A percentile compares a stretch with the other conserved stretches of the same genome.
Evolutionary conservation across 2,113 vertebrate genomes (phyloP).

Genomic region (Sinocyclocheilus anshuiensis): DNA sequence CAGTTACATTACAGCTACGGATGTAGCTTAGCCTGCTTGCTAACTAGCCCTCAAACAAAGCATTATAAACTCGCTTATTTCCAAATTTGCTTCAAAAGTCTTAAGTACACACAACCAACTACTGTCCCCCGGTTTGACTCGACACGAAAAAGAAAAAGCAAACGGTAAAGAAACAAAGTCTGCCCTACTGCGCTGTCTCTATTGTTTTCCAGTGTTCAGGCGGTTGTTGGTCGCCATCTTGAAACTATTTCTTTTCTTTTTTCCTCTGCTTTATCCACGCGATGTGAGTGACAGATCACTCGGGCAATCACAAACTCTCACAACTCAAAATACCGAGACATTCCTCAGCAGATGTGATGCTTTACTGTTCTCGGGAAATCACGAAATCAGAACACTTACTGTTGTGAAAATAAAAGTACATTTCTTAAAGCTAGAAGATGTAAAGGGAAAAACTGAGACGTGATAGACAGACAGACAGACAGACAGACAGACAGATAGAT

Average conservation of each 20-base stretch:
- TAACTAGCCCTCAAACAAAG: slow-evolving; percentile 62
- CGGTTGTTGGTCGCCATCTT: slow-evolving; percentile 89
- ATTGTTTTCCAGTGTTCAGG: slow-evolving; percentile 88
- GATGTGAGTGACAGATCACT: slow-evolving; percentile 54
- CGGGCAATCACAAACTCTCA: slow-evolving; percentile 55
- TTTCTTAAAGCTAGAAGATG: too few species aligned
- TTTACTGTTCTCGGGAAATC: background rate
- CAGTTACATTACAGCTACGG: slow-evolving; percentile 54
- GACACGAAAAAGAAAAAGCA: slow-evolving; percentile 24
- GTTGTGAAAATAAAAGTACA: background rate
- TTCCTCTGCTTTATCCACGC: slow-evolving; percentile 44
- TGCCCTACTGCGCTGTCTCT: slow-evolving; percentile 73
- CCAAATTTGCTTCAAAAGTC: slow-evolving; percentile 16
- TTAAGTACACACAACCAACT: slow-evolving; percentile 32
- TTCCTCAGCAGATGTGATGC: background rate
- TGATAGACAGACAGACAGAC: too few species aligned
- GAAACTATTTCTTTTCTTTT: slow-evolving; percentile 78
- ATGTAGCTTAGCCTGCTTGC: slow-evolving; percentile 59
- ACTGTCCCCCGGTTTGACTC: background rate
- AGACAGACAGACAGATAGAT: too few species aligned
- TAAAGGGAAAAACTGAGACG: too few species aligned
- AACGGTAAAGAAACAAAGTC: slow-evolving; percentile 46
- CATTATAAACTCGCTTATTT: slow-evolving; percentile 52
- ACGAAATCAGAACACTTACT: background rate
- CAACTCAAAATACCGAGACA: background rate